phyloP scores from a whole-genome alignment of 1,140 invertebrate species.

The Physella acuta region DNA sequence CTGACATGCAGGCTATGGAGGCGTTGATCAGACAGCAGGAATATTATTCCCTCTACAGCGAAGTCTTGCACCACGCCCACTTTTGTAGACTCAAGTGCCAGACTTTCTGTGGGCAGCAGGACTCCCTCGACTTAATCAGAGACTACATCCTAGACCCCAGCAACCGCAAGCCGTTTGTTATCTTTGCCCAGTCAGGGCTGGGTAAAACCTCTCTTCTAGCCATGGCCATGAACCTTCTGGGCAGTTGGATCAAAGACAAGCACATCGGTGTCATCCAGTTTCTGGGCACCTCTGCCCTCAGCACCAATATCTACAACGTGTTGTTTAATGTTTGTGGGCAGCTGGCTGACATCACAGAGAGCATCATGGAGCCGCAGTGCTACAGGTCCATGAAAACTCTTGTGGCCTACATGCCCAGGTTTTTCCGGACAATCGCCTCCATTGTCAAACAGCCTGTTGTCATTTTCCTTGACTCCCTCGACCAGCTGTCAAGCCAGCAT shows the following conservation, averaged over 20 bases:
- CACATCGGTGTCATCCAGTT: conserved; percentile 41
- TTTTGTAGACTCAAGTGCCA: conserved; percentile 81
- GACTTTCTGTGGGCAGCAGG: conserved; percentile 37
- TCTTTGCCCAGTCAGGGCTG: conserved; percentile 42
- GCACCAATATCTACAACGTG: conserved; percentile 37
- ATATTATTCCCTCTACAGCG: conserved; percentile 62
- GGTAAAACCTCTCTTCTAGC: conserved; percentile 49
- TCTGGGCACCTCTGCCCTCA: conserved; percentile 41
- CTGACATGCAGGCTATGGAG: conserved; percentile 29
- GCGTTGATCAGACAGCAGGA: conserved; percentile 33
- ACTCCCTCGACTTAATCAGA: conserved; percentile 34
- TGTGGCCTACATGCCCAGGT: conserved; percentile 37
- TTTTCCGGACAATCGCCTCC: conserved; percentile 36
- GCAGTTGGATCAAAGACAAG: conserved; percentile 34
- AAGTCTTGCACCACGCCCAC: conserved; percentile 92
- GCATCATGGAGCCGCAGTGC: conserved; percentile 38
- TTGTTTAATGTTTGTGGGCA: conserved; percentile 41
- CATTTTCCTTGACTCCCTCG: conserved; percentile 57
- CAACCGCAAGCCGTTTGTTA: conserved; percentile 38
- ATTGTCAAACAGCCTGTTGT: conserved; percentile 44
- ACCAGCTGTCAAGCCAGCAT: conserved; percentile 45
- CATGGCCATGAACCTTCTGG: conserved; percentile 38
- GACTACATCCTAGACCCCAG: conserved; percentile 33
- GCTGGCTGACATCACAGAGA: conserved; percentile 35
- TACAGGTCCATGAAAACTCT: conserved; percentile 41